Evolutionary conservation across 1,140 invertebrate species (phyloP).

Genomic region (Phocides pigmalion): DNA sequence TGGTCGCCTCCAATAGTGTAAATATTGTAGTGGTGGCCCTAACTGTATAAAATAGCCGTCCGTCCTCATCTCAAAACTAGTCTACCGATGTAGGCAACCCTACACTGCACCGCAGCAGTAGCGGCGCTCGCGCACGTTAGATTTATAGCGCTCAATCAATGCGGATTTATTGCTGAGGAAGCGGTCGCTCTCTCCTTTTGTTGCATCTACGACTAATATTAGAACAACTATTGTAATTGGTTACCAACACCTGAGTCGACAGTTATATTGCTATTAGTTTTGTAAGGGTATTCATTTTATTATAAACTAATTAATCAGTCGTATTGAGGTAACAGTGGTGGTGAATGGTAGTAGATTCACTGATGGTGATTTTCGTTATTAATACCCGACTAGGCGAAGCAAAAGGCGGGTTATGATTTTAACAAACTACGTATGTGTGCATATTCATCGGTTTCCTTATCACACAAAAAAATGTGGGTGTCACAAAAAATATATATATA

Average conservation of each 20-base stretch:
- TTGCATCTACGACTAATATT: slow-evolving; percentile 55
- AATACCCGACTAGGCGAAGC: too few relatives aligned
- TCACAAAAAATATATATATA: too few relatives aligned
- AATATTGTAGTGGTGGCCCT: too few relatives aligned
- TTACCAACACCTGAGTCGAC: slow-evolving; percentile 51
- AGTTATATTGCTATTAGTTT: slow-evolving; percentile 13
- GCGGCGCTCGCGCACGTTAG: slow-evolving; percentile 61
- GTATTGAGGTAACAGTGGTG: too few relatives aligned
- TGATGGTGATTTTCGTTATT: too few relatives aligned
- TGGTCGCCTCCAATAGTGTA: too few relatives aligned
- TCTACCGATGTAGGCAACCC: slow-evolving; percentile 42
- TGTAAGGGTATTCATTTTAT: slow-evolving; percentile 36
- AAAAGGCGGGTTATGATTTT: too few relatives aligned
- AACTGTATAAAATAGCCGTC: too few relatives aligned
- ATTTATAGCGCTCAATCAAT: slow-evolving; percentile 81
- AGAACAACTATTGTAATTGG: slow-evolving; percentile 68
- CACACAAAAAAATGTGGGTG: too few relatives aligned
- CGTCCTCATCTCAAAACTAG: not conserved
- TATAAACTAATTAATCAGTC: slow-evolving; percentile 18
- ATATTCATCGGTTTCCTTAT: too few relatives aligned
- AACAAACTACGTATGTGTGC: too few relatives aligned
- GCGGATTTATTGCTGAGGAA: slow-evolving; percentile 80
- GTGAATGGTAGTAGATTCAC: too few relatives aligned
- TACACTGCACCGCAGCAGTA: slow-evolving; percentile 50
- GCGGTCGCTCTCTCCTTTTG: slow-evolving; percentile 64